A percentile compares a stretch with the other conserved stretches of the same genome.
phyloP scores from a whole-genome alignment of 2,113 vertebrate species.

The Prinia subflava region DNA sequence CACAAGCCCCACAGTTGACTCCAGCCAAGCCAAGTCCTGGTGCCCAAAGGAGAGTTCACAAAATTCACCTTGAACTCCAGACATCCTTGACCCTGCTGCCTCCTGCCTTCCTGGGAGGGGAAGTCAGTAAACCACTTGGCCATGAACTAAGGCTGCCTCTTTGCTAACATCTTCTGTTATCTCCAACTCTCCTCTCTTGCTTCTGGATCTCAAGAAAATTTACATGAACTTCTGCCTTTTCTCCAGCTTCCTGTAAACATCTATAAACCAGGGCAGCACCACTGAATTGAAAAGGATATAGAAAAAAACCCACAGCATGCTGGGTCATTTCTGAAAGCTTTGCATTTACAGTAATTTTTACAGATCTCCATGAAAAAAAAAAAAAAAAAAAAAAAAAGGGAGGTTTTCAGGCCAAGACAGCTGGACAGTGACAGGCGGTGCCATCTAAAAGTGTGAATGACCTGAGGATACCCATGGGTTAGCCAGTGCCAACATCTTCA shows the following conservation, averaged over 20 bases:
- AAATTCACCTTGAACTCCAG: neutral
- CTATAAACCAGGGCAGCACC: neutral
- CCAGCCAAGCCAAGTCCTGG: neutral
- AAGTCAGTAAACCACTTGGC: neutral
- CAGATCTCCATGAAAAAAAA: neutral
- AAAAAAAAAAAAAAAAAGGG: neutral
- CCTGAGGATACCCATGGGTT: neutral
- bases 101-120: slow-evolving; percentile 11
- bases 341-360: neutral
- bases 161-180: neutral
- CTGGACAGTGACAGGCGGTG: neutral
- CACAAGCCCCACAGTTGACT: neutral
- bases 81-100: neutral
- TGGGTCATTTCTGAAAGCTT: neutral
- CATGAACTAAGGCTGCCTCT: neutral
- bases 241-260: neutral
- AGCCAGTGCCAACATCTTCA: neutral
- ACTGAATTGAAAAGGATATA: neutral
- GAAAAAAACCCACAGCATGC: neutral
- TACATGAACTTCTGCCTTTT: neutral
- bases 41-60: neutral
- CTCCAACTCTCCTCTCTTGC: neutral
- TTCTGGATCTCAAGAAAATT: neutral
- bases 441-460: neutral
- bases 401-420: neutral